Evolutionary conservation across 2,888 invertebrate genomes (phyloP).

Genomic region (Macroteleia sp.): DNA sequence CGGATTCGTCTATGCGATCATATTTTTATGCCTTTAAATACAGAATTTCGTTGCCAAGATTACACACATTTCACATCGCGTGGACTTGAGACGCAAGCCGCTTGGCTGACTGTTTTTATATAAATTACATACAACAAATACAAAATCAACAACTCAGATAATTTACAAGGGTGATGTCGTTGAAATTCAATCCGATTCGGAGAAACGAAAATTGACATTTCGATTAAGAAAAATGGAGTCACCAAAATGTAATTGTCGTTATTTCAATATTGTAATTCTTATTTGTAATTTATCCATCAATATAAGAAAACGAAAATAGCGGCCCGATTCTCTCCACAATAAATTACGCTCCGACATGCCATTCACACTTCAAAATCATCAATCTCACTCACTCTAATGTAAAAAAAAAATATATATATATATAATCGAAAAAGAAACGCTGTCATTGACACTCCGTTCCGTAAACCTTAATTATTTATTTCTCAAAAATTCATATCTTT

Average conservation of each 20-base stretch:
- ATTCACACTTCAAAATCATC: conserved; percentile 38
- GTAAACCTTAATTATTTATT: conserved; percentile 9
- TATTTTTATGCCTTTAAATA: conserved; percentile 16
- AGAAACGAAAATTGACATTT: conserved; percentile 23
- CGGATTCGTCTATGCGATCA: conserved; percentile 3
- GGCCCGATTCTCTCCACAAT: conserved; percentile 19
- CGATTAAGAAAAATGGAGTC: background rate
- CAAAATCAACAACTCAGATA: background rate
- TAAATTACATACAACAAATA: conserved; percentile 24
- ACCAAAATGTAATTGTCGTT: too few species aligned
- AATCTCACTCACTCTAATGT: conserved; percentile 20
- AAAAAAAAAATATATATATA: conserved; percentile 10
- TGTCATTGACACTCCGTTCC: conserved; percentile 41
- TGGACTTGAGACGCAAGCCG: too few species aligned
- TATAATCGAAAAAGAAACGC: conserved; percentile 12
- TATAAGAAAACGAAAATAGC: background rate
- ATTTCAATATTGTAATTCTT: too few species aligned
- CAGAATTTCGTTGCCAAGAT: conserved; percentile 17
- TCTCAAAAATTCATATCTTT: conserved; percentile 47
- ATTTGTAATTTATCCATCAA: too few species aligned
- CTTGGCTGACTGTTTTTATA: background rate
- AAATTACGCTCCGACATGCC: conserved; percentile 24
- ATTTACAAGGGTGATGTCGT: conserved; percentile 17
- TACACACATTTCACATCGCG: conserved; percentile 5
- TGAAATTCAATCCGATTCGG: conserved; percentile 17